Evolutionary conservation across 2,888 invertebrate genomes (phyloP).

Genomic region (Caenorhabditis virilis): DNA sequence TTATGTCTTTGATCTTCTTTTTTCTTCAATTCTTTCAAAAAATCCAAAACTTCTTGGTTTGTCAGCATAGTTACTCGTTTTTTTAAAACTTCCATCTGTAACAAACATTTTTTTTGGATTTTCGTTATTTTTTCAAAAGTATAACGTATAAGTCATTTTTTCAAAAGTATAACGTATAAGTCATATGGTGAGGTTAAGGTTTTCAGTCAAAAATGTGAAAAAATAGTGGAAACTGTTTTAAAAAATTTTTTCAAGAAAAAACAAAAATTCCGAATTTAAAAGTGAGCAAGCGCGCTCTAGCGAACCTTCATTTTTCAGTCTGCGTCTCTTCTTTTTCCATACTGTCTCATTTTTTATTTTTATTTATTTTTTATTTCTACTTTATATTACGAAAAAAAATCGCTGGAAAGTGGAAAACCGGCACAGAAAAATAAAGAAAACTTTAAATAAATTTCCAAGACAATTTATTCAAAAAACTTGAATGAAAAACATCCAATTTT

Average conservation of each 20-base stretch:
- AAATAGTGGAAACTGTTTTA: too few species aligned
- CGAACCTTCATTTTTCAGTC: too few species aligned
- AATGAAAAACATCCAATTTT: not conserved
- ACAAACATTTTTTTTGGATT: too few species aligned
- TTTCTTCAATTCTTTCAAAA: constrained; percentile 30
- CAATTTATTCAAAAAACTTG: too few species aligned
- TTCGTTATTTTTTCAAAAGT: not conserved
- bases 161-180: too few species aligned
- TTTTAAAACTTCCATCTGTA: constrained; percentile 49
- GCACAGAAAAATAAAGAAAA: constrained; percentile 3
- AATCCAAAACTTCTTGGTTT: constrained; percentile 44
- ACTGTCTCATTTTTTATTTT: too few species aligned
- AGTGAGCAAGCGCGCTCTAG: too few species aligned
- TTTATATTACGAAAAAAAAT: not conserved
- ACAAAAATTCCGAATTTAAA: not conserved
- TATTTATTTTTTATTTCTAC: too few species aligned
- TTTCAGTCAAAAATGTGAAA: too few species aligned
- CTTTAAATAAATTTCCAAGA: not conserved
- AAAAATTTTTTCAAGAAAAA: not conserved
- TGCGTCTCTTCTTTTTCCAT: too few species aligned
- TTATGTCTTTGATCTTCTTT: constrained; percentile 18
- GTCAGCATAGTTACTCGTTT: constrained; percentile 38
- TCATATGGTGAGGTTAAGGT: too few species aligned
- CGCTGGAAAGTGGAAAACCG: not conserved
- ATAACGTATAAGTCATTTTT: too few species aligned